A percentile compares a stretch with the other conserved stretches of the same genome.
These are phyloP conservation scores for Gadus macrocephalus DNA, from an alignment of 2,113 vertebrate species.

Conservation along the genomic window DNA sequence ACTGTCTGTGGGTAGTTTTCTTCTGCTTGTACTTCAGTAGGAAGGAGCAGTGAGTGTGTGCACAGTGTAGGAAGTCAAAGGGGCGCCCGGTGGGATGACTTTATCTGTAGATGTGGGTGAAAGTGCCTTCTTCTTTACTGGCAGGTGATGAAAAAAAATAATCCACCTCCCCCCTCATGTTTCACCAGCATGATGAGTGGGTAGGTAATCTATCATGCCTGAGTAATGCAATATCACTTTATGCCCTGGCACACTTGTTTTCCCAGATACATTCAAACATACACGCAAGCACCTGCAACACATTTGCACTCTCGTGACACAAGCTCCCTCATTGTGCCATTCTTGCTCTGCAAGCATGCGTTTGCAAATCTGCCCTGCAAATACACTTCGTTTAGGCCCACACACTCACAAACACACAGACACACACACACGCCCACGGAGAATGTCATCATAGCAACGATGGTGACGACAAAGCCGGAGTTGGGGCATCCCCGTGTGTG, in stretches of 20 bases:
- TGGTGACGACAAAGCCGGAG: slow-evolving; percentile 62
- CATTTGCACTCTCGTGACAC: neutral
- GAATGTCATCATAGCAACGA: slow-evolving; percentile 57
- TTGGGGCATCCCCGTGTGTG: slow-evolving; percentile 4
- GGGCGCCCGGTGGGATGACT: neutral
- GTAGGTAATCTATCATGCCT: slow-evolving; percentile 60
- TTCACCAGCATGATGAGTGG: slow-evolving; percentile 54
- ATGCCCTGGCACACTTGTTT: slow-evolving; percentile 10
- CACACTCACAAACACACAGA: slow-evolving; percentile 3
- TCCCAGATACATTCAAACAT: slow-evolving; percentile 11
- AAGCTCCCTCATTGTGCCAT: neutral
- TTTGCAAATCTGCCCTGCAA: neutral
- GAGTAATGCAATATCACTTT: slow-evolving; percentile 54
- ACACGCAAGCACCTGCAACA: neutral
- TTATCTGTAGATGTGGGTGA: neutral
- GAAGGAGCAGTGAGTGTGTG: too few relatives aligned
- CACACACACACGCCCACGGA: slow-evolving; percentile 18
- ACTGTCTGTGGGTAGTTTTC: too few relatives aligned
- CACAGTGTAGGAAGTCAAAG: too few relatives aligned
- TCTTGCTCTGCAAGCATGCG: neutral
- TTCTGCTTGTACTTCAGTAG: too few relatives aligned
- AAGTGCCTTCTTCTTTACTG: slow-evolving; percentile 27
- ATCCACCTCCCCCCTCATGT: slow-evolving; percentile 25
- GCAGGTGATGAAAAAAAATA: slow-evolving; percentile 44
- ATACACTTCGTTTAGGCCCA: neutral